These are phyloP conservation scores for Tholera decimalis DNA, from an alignment of 2,888 invertebrate genomes.

Conservation along the genomic window DNA sequence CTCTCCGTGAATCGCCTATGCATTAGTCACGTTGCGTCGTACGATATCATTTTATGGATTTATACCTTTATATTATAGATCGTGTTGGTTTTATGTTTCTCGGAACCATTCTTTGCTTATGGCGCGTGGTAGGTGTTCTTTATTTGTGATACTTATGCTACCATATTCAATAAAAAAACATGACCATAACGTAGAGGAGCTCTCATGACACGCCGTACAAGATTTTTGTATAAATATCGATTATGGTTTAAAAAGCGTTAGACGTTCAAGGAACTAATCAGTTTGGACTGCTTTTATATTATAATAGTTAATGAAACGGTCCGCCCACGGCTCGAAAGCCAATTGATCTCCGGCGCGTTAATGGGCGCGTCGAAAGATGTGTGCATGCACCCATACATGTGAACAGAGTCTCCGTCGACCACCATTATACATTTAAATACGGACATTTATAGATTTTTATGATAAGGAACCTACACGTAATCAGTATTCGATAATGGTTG, in stretches of 20 bases:
- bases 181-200: conserved; percentile 36
- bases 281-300: conserved; percentile 87
- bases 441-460: conserved; percentile 77
- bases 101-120: conserved; percentile 71
- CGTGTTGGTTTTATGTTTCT: conserved; percentile 81
- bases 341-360: conserved; percentile 87
- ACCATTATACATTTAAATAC: conserved; percentile 80
- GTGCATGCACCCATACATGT: conserved; percentile 76
- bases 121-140: conserved; percentile 69
- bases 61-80: conserved; percentile 80
- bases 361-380: conserved; percentile 85
- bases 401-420: conserved; percentile 77
- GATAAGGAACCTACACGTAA: conserved; percentile 70
- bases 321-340: conserved; percentile 85
- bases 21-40: conserved; percentile 86
- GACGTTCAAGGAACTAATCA: conserved; percentile 85
- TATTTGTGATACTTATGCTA: conserved; percentile 62
- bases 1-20: conserved; percentile 82
- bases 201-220: conserved; percentile 66
- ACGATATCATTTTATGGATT: conserved; percentile 85
- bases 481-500: conserved; percentile 73
- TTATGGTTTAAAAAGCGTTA: conserved; percentile 75
- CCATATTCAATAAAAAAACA: conserved; percentile 38
- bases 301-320: conserved; percentile 89
- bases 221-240: conserved; percentile 75